Evolutionary conservation across 2,797 vertebrate genomes (phyloP), one percentile per base, ranked within the genome.

Genomic region (Bovichtus diacanthus): DNA sequence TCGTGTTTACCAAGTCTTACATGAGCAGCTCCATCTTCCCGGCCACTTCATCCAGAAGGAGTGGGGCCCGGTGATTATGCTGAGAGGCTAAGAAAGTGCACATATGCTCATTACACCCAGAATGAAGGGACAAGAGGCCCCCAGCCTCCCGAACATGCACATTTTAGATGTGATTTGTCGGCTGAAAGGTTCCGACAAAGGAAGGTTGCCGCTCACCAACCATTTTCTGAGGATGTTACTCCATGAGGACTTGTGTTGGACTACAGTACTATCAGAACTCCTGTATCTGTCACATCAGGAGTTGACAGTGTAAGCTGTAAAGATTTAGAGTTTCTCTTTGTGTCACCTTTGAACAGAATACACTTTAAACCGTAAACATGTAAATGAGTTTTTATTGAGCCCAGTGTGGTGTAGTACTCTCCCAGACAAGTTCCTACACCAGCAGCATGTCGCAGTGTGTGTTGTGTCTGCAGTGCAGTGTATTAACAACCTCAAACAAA

Each of bases 81-180:
- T 38, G 29, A 34, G 34, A 51, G 21, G 31, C 21, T 43, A 58
- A 79, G 38, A 77, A 80, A 66, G 50, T 63, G 16, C 23, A n/a
- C 56, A 59, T 67, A 36, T 54, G 70, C 70, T 85, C 29, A 74
- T 85, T 76, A 80, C 63, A 46, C 25, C 9, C 61, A 54, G 29
- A 46, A 64, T 50, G 53, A 75, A 75, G 36, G 54, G 59, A 62
- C 49, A 58, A 65, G 47, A 54, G 43, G 38, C 59, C 36, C 36
- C 29, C 23, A 69, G 63, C 23, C 44, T 81, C 53, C 49, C 54
- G 78, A 44, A 67, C 64, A 63, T 64, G 47, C 39, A 79, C 59
- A 43, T 60, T 70, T 66, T 15, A 74, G 54, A 62, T 47, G 23
- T 75, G 46, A 47, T 47, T 47, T 47, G 44, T n/a, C 9, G 2